phyloP scores from a whole-genome alignment of 64 coral and sea anemone species.

The Actinia equina region DNA sequence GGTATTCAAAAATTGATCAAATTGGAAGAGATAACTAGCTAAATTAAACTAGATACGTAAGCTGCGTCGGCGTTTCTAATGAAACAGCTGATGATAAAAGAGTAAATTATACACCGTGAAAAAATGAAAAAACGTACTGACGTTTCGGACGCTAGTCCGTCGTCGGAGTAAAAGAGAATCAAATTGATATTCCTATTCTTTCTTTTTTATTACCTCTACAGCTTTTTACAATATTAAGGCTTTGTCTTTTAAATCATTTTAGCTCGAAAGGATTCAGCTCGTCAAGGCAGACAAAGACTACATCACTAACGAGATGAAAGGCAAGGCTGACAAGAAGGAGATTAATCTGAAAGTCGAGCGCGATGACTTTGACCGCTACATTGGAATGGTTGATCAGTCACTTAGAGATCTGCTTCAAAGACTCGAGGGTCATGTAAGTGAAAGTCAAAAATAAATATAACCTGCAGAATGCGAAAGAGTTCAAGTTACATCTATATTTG shows the following conservation, averaged over 20 bases:
- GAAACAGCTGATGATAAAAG: no score
- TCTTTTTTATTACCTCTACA: no score
- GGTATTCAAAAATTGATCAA: neutral
- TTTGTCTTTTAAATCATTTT: neutral
- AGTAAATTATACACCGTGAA: no score
- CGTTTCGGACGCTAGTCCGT: no score
- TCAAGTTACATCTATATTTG: no score
- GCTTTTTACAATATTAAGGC: neutral
- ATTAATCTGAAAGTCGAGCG: constrained; percentile 69
- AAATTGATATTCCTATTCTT: no score
- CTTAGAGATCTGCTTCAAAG: constrained; percentile 84
- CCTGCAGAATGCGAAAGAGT: no score
- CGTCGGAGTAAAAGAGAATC: no score
- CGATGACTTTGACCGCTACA: constrained; percentile 88
- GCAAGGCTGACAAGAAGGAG: constrained; percentile 83
- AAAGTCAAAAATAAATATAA: neutral
- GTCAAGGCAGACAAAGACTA: constrained; percentile 84
- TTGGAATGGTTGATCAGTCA: constrained; percentile 84
- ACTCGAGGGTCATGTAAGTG: constrained; percentile 77
- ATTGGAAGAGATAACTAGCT: no score
- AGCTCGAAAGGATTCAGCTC: constrained; percentile 20
- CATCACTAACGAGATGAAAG: constrained; percentile 58
- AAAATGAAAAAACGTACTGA: no score
- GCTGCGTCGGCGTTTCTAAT: no score
- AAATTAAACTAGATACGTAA: no score